Conservation (phyloP, 2,113 vertebrate genomes). For the Brachypodius melanocephalos region DNA sequence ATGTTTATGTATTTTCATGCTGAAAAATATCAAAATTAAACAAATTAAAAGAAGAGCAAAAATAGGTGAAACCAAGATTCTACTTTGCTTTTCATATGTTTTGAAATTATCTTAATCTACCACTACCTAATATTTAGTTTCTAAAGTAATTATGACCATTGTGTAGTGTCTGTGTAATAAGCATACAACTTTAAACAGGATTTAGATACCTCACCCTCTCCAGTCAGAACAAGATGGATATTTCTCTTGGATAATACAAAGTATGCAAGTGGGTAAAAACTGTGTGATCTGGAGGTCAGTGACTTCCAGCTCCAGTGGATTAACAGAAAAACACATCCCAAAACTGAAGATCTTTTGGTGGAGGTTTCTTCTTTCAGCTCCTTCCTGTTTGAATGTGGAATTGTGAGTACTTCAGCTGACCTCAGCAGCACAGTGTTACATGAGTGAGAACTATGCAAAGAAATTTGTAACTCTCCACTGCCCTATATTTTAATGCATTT, state of each 20-base stretch:
- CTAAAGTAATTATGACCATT: not conserved
- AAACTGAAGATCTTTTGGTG: not conserved
- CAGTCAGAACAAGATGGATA: not conserved
- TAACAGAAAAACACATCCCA: not conserved
- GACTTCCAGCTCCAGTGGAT: not conserved
- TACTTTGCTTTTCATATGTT: not conserved
- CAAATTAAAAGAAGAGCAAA: not conserved
- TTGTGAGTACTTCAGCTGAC: not conserved
- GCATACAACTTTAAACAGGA: not conserved
- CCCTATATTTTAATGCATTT: not conserved
- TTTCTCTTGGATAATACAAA: not conserved
- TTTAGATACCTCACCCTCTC: not conserved
- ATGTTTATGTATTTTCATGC: not conserved
- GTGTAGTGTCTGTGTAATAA: not conserved
- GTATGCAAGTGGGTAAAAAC: not conserved
- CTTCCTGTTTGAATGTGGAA: not conserved
- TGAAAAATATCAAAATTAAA: not conserved
- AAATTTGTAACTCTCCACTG: not conserved
- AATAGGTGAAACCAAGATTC: not conserved
- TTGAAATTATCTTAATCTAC: not conserved
- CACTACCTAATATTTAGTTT: not conserved
- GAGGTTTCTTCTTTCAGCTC: not conserved
- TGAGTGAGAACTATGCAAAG: not conserved
- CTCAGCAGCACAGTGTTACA: not conserved
- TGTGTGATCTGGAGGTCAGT: not conserved